Conservation (phyloP, 2,888 invertebrate species). For the Agriotes lineatus region DNA sequence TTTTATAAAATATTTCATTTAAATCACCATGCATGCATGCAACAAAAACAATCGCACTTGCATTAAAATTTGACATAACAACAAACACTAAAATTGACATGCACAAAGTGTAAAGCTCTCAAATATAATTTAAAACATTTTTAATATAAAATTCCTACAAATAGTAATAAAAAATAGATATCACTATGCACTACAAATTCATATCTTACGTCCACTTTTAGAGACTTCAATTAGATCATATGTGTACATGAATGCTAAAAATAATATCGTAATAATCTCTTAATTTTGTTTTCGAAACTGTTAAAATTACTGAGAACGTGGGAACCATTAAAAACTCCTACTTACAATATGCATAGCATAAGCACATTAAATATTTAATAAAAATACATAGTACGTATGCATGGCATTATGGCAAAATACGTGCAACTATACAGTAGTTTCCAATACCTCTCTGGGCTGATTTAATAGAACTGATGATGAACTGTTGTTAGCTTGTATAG, state of each 20-base stretch:
- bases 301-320: neutral
- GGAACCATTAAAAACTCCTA: slow-evolving; percentile 21
- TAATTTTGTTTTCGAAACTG: neutral
- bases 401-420: slow-evolving; percentile 44
- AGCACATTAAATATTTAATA: slow-evolving; percentile 32
- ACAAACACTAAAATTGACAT: slow-evolving; percentile 16
- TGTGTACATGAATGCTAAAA: slow-evolving; percentile 37
- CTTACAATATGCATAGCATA: slow-evolving; percentile 25
- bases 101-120: slow-evolving; percentile 39
- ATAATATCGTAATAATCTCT: slow-evolving; percentile 22
- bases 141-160: slow-evolving; percentile 55
- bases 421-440: slow-evolving; percentile 74
- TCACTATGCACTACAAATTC: neutral
- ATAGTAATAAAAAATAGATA: too few species aligned
- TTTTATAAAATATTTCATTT: neutral
- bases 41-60: slow-evolving; percentile 1
- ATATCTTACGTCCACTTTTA: slow-evolving; percentile 25
- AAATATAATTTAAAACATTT: slow-evolving; percentile 74
- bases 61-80: neutral
- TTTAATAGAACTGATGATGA: slow-evolving; percentile 55
- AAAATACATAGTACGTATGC: slow-evolving; percentile 32
- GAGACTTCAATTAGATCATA: slow-evolving; percentile 38
- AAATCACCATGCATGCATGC: slow-evolving; percentile 23
- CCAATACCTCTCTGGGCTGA: slow-evolving; percentile 73
- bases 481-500: slow-evolving; percentile 55